These are phyloP conservation scores for Seriola dumerili DNA, from an alignment of 2,113 vertebrate species.

Conservation along the genomic window DNA sequence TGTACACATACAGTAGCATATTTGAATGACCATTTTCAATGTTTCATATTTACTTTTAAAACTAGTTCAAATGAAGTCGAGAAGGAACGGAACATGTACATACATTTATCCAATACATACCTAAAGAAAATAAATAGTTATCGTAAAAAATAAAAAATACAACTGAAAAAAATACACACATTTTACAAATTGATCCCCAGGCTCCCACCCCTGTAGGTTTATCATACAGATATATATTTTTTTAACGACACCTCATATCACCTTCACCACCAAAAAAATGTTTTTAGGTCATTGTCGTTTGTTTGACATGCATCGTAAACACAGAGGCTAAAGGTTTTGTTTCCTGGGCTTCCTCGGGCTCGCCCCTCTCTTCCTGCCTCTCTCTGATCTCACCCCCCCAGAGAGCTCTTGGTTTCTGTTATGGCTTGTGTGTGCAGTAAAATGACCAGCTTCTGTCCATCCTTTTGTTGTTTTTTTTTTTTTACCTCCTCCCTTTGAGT, in stretches of 20 bases:
- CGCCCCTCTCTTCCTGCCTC: conserved; percentile 30
- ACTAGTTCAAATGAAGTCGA: conserved; percentile 83
- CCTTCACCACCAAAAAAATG: conserved; percentile 75
- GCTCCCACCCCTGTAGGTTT: conserved; percentile 73
- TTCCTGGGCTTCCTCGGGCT: conserved; percentile 58
- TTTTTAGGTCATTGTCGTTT: conserved; percentile 79
- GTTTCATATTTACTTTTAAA: conserved; percentile 83
- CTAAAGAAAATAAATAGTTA: conserved; percentile 86
- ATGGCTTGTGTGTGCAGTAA: conserved; percentile 84
- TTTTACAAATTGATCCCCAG: conserved; percentile 86
- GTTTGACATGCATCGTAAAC: conserved; percentile 88
- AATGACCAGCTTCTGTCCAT: conserved; percentile 67
- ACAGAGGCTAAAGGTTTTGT: conserved; percentile 83
- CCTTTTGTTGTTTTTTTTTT: not conserved
- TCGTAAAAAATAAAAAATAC: conserved; percentile 88
- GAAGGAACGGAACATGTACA: conserved; percentile 84
- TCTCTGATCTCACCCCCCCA: conserved; percentile 14
- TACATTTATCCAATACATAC: conserved; percentile 87
- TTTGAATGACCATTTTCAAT: conserved; percentile 81
- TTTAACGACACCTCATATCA: conserved; percentile 78
- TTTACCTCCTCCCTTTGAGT: conserved; percentile 12
- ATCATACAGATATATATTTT: conserved; percentile 82
- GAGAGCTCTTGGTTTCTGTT: conserved; percentile 69
- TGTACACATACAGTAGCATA: conserved; percentile 85
- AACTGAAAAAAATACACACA: conserved; percentile 88